These are phyloP conservation scores for Lepisosteus osseus DNA, from an alignment of 2,113 vertebrate species.

Conservation along the genomic window DNA sequence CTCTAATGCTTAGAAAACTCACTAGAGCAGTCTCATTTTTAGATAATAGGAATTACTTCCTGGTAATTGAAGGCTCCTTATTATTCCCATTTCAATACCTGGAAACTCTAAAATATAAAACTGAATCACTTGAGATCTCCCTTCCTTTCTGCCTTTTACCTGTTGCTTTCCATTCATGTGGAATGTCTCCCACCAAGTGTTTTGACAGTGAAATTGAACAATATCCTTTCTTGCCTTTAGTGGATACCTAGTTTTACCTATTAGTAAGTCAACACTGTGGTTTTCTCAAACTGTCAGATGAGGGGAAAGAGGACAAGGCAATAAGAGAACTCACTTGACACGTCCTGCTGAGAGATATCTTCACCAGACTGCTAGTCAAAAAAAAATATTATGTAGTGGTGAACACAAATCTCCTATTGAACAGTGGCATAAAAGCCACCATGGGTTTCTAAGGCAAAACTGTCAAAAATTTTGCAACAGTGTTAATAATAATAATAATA, in stretches of 20 bases:
- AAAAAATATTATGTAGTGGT: slow-evolving; percentile 9
- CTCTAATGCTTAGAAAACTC: too few species aligned
- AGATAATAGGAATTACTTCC: too few species aligned
- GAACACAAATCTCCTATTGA: slow-evolving; percentile 23
- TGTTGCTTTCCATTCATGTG: neutral
- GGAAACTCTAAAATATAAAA: neutral
- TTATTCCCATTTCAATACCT: too few species aligned
- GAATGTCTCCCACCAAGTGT: neutral
- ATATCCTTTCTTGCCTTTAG: neutral
- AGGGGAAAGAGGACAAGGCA: neutral
- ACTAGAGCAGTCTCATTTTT: too few species aligned
- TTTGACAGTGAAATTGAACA: neutral
- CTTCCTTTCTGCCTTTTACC: neutral
- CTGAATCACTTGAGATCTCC: neutral
- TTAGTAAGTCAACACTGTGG: neutral
- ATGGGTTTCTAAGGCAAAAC: too few species aligned
- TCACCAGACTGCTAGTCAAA: slow-evolving; percentile 10
- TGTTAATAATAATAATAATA: too few species aligned
- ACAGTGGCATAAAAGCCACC: neutral
- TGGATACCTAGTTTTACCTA: neutral
- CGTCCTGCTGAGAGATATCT: neutral
- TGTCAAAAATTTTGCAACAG: too few species aligned
- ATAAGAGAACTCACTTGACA: neutral
- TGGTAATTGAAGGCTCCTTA: too few species aligned
- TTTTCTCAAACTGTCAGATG: neutral